A percentile compares a stretch with the other conserved stretches of the same genome.
These are phyloP conservation scores for Beroe forskalii DNA, from an alignment of 37 sponge, comb jelly and placozoan species.

Conservation along the genomic window DNA sequence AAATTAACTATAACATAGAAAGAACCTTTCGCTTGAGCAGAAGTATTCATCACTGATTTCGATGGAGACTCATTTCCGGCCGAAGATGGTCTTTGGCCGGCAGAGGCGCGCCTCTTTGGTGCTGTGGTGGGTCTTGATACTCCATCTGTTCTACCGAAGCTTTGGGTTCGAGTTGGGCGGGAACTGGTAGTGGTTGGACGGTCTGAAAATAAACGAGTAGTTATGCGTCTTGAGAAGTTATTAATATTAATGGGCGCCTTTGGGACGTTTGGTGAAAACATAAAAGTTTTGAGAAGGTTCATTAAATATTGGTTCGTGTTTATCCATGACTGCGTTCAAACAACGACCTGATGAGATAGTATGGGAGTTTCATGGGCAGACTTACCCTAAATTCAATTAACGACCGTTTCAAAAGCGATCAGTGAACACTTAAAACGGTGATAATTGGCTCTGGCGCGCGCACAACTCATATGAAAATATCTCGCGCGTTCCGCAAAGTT, in stretches of 20 bases:
- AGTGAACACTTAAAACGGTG: too few relatives aligned
- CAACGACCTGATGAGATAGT: too few relatives aligned
- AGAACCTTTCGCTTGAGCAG: constrained; percentile 15
- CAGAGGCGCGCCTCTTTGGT: neutral
- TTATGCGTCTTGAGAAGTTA: too few relatives aligned
- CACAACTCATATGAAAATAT: neutral
- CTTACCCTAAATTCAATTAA: too few relatives aligned
- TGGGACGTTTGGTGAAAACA: too few relatives aligned
- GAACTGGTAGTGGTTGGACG: neutral
- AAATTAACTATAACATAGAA: neutral
- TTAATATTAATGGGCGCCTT: too few relatives aligned
- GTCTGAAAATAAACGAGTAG: too few relatives aligned
- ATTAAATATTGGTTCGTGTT: too few relatives aligned
- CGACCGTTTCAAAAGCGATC: neutral
- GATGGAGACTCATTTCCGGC: neutral
- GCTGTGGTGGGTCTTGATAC: neutral
- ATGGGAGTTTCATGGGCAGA: too few relatives aligned
- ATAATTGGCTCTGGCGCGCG: neutral
- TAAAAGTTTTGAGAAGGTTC: too few relatives aligned
- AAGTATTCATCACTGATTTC: constrained; percentile 33
- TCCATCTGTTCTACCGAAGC: neutral
- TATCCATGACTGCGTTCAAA: too few relatives aligned
- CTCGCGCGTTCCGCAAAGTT: neutral
- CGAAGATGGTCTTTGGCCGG: neutral
- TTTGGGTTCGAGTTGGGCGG: neutral